phyloP scores from a whole-genome alignment of 92 coral and sea anemone genomes.

The Porites evermanni region DNA sequence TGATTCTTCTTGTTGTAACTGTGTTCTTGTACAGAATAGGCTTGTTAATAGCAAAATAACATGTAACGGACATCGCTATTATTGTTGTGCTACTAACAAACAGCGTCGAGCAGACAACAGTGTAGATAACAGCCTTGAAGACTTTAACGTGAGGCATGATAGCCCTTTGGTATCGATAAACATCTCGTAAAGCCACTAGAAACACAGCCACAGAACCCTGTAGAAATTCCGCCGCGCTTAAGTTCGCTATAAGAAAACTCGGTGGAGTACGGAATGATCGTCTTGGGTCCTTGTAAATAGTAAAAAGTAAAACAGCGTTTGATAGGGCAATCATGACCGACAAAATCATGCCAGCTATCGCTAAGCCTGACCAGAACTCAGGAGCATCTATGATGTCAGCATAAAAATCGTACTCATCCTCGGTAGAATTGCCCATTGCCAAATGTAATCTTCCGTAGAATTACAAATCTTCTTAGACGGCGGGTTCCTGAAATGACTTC shows the following conservation, averaged over 20 bases:
- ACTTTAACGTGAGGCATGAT: background rate
- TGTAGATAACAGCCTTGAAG: constrained; percentile 10
- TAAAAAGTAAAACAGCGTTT: constrained; percentile 5
- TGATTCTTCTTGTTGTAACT: constrained; percentile 37
- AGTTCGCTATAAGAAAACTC: constrained; percentile 33
- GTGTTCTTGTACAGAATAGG: constrained; percentile 38
- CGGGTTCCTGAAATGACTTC: background rate
- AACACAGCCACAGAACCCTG: constrained; percentile 3
- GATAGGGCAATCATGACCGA: constrained; percentile 6
- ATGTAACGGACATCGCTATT: constrained; percentile 47
- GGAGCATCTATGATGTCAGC: constrained; percentile 16
- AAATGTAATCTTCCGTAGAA: background rate
- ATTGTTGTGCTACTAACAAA: constrained; percentile 54
- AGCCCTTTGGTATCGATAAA: constrained; percentile 9
- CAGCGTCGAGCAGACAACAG: constrained; percentile 23
- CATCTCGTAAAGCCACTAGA: constrained; percentile 22
- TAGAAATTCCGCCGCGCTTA: constrained; percentile 19
- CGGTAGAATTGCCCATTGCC: background rate
- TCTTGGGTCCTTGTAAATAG: constrained; percentile 26
- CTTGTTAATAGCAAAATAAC: constrained; percentile 50
- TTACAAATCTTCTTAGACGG: background rate
- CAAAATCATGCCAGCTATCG: constrained; percentile 11
- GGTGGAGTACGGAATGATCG: constrained; percentile 29
- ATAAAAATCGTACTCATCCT: constrained; percentile 19
- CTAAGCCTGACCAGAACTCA: constrained; percentile 12